These are phyloP conservation scores for Camponotus pennsylvanicus DNA, from an alignment of 1,140 invertebrate species.

Conservation along the genomic window DNA sequence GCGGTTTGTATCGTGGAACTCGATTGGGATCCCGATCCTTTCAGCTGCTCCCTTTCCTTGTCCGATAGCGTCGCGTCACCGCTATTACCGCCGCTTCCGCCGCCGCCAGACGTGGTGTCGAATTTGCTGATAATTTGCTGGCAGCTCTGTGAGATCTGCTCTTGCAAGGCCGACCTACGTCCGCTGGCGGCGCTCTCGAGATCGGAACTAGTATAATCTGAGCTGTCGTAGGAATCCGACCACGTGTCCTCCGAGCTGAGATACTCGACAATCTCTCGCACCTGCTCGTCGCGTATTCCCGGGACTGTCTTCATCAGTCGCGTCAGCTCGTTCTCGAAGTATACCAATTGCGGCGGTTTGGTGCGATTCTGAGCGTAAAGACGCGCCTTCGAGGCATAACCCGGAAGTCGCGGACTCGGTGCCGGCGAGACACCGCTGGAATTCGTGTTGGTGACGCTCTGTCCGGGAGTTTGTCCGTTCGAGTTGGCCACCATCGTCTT, in stretches of 20 bases:
- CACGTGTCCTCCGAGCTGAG: conserved; percentile 96
- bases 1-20: conserved; percentile 34
- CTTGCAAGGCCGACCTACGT: conserved; percentile 91
- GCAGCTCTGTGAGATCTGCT: conserved; percentile 95
- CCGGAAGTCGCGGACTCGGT: conserved; percentile 87
- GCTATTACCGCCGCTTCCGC: no score
- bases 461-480: conserved; percentile 84
- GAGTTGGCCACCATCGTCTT: conserved; percentile 93
- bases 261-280: conserved; percentile 96
- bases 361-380: conserved; percentile 86
- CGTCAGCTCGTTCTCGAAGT: conserved; percentile 95
- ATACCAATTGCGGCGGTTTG: conserved; percentile 94
- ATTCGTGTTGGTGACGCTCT: conserved; percentile 77
- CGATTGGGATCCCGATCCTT: neutral
- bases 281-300: conserved; percentile 95
- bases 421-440: conserved; percentile 86
- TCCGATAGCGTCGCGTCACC: conserved; percentile 85
- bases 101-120: conserved; percentile 86
- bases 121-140: conserved; percentile 96
- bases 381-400: conserved; percentile 81
- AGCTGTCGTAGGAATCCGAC: conserved; percentile 96
- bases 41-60: conserved; percentile 83
- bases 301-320: conserved; percentile 97
- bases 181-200: conserved; percentile 90
- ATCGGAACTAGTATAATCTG: conserved; percentile 96